Base-by-base conservation (phyloP, 2,113 vertebrate genomes). In the Hypanus sabinus region DNA sequence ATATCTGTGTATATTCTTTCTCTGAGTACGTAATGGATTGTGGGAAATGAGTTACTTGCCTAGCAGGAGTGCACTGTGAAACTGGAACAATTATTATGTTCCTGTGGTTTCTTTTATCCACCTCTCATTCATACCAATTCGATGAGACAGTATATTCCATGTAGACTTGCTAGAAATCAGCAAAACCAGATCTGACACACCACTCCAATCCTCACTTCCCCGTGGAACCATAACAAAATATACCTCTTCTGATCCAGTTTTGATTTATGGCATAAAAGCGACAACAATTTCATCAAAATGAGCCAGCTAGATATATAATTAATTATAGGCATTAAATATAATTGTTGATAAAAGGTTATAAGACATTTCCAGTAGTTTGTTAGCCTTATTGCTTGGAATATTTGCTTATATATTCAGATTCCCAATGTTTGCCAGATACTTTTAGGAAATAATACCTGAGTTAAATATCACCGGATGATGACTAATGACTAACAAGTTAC, bases 11-110 rank as follows among this genome's bases (percentile, higher is more conserved):
- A 33, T 73, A 38, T 71, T 38, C 91, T 93, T 70, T n/a, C 20
- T 75, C 68, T 73, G 68, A 55, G 70, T 93, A 93, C 55, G 71
- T 93, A 71, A 93, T 73, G 68, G 70, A 93, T 73, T 93, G 91
- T 65, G n/a, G 60, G n/a, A 65, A 90, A 65, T 75, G 33, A 71
- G n/a, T 73, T 93, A 73, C 70, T 75, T 70, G 73, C 70, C 22
- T 55, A 93, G 70, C 36, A 93, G 68, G 91, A 73, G 70, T 3
- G 68, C 38, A 12, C 91, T 38, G 68, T 71, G 91, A 46, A 75
- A 93, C 36, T 75, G 70, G 68, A 93, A 24, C 68, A 73, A 55
- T 73, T 46, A 93, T 93, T 93, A 55, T 70, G 27, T 93, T 93
- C 91, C 91, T 75, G 11, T 38, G 65, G 70, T 93, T 93, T 73